phyloP scores from a whole-genome alignment of 2,113 vertebrate species.

The Prionailurus viverrinus region DNA sequence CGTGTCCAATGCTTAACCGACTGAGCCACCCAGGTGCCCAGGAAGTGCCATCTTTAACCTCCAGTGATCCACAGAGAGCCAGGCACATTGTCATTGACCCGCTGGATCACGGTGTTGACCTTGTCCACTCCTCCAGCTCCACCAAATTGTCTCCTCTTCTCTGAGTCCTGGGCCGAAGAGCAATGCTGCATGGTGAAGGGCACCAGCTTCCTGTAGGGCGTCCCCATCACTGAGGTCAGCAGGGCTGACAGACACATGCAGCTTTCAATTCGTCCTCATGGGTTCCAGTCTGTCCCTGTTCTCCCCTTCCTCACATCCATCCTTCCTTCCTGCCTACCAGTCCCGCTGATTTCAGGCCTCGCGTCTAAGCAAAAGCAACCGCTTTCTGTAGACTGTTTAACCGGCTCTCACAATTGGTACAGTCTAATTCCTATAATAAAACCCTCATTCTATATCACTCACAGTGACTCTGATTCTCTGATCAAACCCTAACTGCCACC shows the following conservation, averaged over 20 bases:
- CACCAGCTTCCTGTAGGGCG: background rate
- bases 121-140: background rate
- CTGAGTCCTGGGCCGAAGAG: background rate
- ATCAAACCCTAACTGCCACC: background rate
- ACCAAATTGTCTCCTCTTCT: fast-evolving
- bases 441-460: too few species aligned
- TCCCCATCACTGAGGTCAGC: background rate
- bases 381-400: background rate
- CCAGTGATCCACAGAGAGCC: background rate
- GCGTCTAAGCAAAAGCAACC: background rate
- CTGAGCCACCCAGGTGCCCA: background rate
- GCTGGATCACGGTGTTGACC: background rate
- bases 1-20: too few species aligned
- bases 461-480: background rate
- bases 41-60: background rate
- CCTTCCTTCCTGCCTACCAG: background rate
- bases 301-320: background rate
- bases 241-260: background rate
- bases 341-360: background rate
- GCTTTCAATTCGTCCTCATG: background rate
- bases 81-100: background rate
- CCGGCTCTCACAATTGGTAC: background rate
- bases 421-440: background rate
- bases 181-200: background rate
- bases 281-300: background rate